Conservation (phyloP, 2,113 vertebrate species). For the Anas platyrhynchos region DNA sequence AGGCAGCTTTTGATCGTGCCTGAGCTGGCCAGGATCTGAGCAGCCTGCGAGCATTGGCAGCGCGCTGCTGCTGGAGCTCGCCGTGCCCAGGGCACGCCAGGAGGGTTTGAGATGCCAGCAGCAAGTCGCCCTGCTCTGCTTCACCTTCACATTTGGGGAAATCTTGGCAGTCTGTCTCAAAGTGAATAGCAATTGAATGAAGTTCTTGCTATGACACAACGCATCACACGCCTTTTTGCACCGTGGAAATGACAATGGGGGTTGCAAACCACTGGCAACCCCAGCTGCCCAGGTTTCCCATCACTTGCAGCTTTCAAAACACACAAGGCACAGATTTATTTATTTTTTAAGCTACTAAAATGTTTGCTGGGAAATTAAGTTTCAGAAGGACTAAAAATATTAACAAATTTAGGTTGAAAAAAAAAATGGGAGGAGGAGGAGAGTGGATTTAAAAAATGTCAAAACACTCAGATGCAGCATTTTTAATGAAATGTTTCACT, state of each 20-base stretch:
- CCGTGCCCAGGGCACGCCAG: background rate
- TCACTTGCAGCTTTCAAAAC: background rate
- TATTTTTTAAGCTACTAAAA: background rate
- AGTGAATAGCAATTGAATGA: background rate
- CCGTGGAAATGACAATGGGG: background rate
- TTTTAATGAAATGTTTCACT: slow-evolving; percentile 72
- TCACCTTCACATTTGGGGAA: background rate
- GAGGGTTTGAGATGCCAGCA: background rate
- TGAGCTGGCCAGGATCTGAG: fast-evolving
- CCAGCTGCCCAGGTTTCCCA: background rate
- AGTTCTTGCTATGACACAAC: background rate
- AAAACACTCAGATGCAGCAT: slow-evolving; percentile 66
- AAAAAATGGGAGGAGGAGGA: slow-evolving; percentile 30
- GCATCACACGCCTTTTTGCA: background rate
- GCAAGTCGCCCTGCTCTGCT: background rate
- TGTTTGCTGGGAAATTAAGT: background rate
- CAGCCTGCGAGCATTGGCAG: background rate
- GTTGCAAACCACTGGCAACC: background rate
- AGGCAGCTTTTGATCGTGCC: background rate
- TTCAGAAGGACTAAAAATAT: slow-evolving; percentile 40
- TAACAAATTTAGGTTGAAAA: slow-evolving; percentile 49
- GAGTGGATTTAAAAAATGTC: slow-evolving; percentile 55
- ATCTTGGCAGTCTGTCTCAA: background rate
- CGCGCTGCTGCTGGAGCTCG: background rate
- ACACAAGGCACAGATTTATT: background rate